Evolutionary conservation across 1,140 invertebrate genomes (phyloP).

Genomic region (Stenopsyche tienmushanensis): DNA sequence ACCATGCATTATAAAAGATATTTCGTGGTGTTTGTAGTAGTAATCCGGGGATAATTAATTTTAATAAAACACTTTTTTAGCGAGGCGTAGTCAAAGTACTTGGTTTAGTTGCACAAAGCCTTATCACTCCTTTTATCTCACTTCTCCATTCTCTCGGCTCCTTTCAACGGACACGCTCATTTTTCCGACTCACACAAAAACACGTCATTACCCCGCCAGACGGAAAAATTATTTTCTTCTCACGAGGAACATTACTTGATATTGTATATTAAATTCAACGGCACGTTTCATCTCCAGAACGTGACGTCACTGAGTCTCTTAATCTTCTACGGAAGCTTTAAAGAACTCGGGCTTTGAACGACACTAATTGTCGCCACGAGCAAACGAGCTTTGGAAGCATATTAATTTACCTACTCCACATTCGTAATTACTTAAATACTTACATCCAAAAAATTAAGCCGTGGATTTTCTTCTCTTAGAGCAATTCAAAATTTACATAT

Average conservation of each 20-base stretch:
- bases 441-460: no score
- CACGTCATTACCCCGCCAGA: slow-evolving; percentile 17
- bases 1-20: no score
- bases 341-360: slow-evolving; percentile 20
- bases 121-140: slow-evolving; percentile 7
- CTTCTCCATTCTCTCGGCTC: background rate
- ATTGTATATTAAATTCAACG: slow-evolving; percentile 27
- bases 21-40: background rate
- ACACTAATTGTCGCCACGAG: slow-evolving; percentile 17
- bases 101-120: slow-evolving; percentile 12
- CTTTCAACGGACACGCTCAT: slow-evolving; percentile 3
- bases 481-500: no score
- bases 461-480: no score
- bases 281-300: slow-evolving; percentile 15
- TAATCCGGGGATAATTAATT: slow-evolving; percentile 19
- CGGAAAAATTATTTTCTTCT: slow-evolving; percentile 23
- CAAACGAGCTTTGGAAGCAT: background rate
- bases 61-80: slow-evolving; percentile 19
- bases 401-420: no score
- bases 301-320: slow-evolving; percentile 16
- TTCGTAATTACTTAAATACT: no score
- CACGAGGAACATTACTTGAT: slow-evolving; percentile 8
- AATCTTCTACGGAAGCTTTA: slow-evolving; percentile 5
- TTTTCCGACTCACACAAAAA: slow-evolving; percentile 15
- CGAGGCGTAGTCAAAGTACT: no score